Conservation (phyloP, 30 jellyfish, hydroid and myxozoan genomes). For the Cassiopea xamachana region DNA sequence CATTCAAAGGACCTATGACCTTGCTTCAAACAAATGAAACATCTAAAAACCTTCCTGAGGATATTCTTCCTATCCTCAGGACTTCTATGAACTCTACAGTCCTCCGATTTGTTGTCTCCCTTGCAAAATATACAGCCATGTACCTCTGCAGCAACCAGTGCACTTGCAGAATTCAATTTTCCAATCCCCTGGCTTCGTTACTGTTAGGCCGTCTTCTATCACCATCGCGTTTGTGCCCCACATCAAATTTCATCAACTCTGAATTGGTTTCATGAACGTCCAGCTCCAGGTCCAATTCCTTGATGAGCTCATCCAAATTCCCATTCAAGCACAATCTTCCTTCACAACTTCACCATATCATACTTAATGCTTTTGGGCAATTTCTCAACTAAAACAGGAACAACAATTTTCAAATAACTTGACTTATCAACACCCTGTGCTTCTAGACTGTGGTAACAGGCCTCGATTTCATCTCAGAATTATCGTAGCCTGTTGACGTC, state of each 20-base stretch:
- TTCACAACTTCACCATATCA: constrained; percentile 1
- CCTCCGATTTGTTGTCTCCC: background rate
- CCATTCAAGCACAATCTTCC: constrained; percentile 16
- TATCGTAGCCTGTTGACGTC: constrained; percentile 14
- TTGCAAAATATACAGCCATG: background rate
- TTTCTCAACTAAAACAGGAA: constrained; percentile 40
- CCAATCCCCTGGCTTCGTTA: background rate
- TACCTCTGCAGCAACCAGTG: background rate
- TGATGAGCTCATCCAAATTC: constrained; percentile 28
- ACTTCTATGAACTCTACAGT: background rate
- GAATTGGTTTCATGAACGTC: background rate
- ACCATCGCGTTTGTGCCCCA: background rate
- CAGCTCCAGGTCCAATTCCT: constrained; percentile 3
- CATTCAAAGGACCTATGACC: constrained; percentile 20
- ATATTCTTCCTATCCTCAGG: background rate
- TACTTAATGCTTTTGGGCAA: constrained; percentile 9
- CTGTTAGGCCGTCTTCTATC: background rate
- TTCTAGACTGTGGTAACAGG: constrained; percentile 17
- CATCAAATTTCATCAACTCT: background rate
- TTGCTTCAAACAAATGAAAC: constrained; percentile 17
- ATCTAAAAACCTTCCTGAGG: background rate
- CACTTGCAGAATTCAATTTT: background rate
- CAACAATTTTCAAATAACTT: constrained; percentile 26
- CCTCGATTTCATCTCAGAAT: constrained; percentile 27
- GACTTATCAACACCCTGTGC: constrained; percentile 14